phyloP scores from a whole-genome alignment of 2,888 invertebrate genomes.

The Idaea dimidiata region DNA sequence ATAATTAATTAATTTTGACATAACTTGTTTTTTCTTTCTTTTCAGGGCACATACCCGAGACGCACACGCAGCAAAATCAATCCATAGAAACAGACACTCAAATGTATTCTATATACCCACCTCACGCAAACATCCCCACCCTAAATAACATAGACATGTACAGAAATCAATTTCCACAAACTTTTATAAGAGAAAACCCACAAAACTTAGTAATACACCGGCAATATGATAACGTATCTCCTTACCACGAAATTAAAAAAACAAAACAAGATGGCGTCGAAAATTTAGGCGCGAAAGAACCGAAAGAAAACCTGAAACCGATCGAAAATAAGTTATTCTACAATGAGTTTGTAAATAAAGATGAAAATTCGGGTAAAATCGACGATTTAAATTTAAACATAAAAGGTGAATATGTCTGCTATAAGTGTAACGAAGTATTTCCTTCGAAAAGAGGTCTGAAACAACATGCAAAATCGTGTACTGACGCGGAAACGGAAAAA shows the following conservation, averaged over 20 bases:
- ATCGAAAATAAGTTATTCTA: slow-evolving; percentile 63
- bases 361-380: slow-evolving; percentile 46
- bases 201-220: slow-evolving; percentile 67
- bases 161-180: slow-evolving; percentile 54
- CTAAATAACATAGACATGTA: slow-evolving; percentile 55
- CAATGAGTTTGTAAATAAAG: slow-evolving; percentile 43
- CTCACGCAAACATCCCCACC: slow-evolving; percentile 50
- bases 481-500: slow-evolving; percentile 49
- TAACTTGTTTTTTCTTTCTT: slow-evolving; percentile 21
- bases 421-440: slow-evolving; percentile 63
- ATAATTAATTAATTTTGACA: background rate
- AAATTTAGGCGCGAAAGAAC: slow-evolving; percentile 42
- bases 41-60: slow-evolving; percentile 56
- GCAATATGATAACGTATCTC: slow-evolving; percentile 59
- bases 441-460: slow-evolving; percentile 64
- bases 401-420: slow-evolving; percentile 66
- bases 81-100: slow-evolving; percentile 46
- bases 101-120: slow-evolving; percentile 56
- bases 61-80: slow-evolving; percentile 39
- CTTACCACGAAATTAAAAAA: slow-evolving; percentile 59
- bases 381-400: slow-evolving; percentile 60
- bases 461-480: slow-evolving; percentile 60
- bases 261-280: slow-evolving; percentile 39
- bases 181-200: slow-evolving; percentile 61
- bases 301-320: slow-evolving; percentile 68